Evolutionary conservation across 1,140 invertebrate species (phyloP).

Genomic region (Lamellibrachia luymesi): DNA sequence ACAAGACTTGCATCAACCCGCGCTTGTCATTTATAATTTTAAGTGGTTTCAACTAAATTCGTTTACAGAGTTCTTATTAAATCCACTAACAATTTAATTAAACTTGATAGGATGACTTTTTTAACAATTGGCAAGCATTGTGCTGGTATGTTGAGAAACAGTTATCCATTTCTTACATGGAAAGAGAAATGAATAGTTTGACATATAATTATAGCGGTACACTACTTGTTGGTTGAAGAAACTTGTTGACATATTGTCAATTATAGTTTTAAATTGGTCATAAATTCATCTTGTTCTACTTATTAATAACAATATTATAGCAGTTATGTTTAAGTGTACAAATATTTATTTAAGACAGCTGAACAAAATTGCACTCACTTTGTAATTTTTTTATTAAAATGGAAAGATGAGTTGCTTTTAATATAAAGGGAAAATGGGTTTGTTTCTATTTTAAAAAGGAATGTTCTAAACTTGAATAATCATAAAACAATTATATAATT

Average conservation of each 20-base stretch:
- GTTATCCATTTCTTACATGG: neutral
- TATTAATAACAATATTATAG: no score
- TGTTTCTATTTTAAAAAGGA: no score
- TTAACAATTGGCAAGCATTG: neutral
- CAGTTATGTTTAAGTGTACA: no score
- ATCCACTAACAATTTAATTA: neutral
- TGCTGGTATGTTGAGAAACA: neutral
- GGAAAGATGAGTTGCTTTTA: neutral
- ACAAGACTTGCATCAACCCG: neutral
- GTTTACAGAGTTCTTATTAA: neutral
- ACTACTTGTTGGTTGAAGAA: neutral
- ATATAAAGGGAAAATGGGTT: neutral
- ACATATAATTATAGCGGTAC: neutral
- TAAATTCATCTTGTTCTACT: no score
- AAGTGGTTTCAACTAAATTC: neutral
- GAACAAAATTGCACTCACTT: no score
- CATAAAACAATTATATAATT: no score
- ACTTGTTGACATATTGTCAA: no score
- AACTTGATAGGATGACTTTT: neutral
- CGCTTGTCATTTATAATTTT: neutral
- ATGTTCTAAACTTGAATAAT: no score
- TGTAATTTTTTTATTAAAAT: neutral
- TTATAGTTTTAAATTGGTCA: no score
- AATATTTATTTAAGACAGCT: no score
- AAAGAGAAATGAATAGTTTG: no score